Base-by-base conservation (phyloP, 2,888 invertebrate species). In the Drosophila rellima region DNA sequence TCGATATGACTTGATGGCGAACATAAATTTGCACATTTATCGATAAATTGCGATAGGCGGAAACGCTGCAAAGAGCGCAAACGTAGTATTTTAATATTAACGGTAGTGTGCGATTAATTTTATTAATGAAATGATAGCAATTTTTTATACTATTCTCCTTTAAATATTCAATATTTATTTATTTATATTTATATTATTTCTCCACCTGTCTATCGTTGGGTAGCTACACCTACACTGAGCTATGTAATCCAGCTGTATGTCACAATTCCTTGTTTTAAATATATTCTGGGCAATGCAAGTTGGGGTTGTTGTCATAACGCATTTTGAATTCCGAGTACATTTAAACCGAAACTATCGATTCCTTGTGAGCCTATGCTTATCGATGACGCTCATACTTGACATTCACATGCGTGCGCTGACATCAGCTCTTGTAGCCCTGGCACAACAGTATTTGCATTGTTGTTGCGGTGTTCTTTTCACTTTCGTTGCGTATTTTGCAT, bases 381-480 rank as follows among this genome's bases (percentile, higher is more conserved):
- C 76, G 60, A 64, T 72, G 61, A 39, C 60, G 31, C 39, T 35
- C n/a, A 0, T 11, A 7, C 39, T 60, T 52, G 64, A 15, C 59
- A 70, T 73, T 80, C 78, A 40, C 73, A 20, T 18, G 33, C 10
- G 0, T 3, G 29, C 80, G 56, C 6, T 6, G 2, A 5, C 50
- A n/a, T 1, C 1, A 3, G 2, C 3, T 5, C 7, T 0, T 31
- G 17, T 13, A 64, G 48, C 75, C 79, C 75, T 75, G 57, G 62
- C 52, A 7, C 37, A 69, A 50, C 57, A 45, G 60, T 61, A 54
- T 62, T 67, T 59, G 44, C 37, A 52, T 66, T 70, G 66, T 78
- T 86, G 74, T 83, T 77, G 81, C 20, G 47, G 11, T 35, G 45
- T 83, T 82, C 82, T 77, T 83, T 75, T 88, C 88, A 80, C 88